Evolutionary conservation across 1,140 invertebrate species (phyloP), one percentile per base, ranked within the genome.

Genomic region (Leptoteleia sp.): DNA sequence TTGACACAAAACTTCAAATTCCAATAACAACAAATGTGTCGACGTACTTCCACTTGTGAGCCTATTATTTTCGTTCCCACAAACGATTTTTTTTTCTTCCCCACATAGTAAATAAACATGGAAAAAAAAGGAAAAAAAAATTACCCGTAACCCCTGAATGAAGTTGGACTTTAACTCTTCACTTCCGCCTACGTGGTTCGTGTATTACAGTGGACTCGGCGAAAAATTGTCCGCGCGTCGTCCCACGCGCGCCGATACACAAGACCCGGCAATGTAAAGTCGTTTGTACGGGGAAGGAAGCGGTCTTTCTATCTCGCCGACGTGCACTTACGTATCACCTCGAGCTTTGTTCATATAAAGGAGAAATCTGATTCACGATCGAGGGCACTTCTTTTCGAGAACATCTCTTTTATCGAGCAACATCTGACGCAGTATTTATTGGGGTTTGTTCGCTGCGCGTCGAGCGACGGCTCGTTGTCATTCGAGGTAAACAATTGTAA

Each of bases 291-390:
- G 27, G 59, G 38, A 38, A 55, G 64, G 75, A 59, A 76, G 68
- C 48, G 75, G 72, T 59, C 75, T 81, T 81, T 83, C 79, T 76
- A 71, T 64, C 72, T 77, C 59, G 80, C 81, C 81, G 81, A 82
- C 78, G 48, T 71, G 33, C 73, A 71, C 64, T 68, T 61, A 64
- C 31, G 29, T 62, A 76, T 76, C 72, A 76, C 62, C 64, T 68
- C 38, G 29, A 64, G 64, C 64, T 48, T 64, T 62, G 72, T 68
- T 76, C 62, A 29, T 54, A 54, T 62, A 76, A 76, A 55, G 33
- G 59, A 57, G 70, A 67, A 76, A 76, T 67, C 72, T 61, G 50
- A 73, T 73, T 73, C 70, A 54, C 55, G 13, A 57, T 75, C 52
- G 52, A 42, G 38, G 22, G 40, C 61, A 67, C 31, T 67, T 75